Evolutionary conservation across 2,888 invertebrate species (phyloP).

Genomic region (Pollenia labialis): DNA sequence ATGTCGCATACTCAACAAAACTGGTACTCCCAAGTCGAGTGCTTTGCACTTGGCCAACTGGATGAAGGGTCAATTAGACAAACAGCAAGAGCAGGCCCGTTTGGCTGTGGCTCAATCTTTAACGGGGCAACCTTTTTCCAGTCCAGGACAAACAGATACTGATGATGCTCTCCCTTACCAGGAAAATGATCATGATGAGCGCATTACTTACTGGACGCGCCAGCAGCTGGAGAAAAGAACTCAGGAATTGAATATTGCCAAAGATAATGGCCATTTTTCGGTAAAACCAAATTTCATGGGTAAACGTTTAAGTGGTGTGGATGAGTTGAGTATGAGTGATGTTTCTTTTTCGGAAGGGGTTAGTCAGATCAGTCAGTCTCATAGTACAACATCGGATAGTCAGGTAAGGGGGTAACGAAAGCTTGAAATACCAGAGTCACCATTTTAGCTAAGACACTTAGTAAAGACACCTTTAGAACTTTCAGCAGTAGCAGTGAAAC

Average conservation of each 20-base stretch:
- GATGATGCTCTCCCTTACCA: constrained; percentile 3
- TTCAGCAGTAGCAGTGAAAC: too few species aligned
- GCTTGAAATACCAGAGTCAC: neutral
- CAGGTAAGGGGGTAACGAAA: constrained; percentile 85
- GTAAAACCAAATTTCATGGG: constrained; percentile 80
- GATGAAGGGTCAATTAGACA: constrained; percentile 91
- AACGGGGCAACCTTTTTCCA: neutral
- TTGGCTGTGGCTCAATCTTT: constrained; percentile 80
- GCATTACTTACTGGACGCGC: constrained; percentile 87
- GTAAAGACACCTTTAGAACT: neutral
- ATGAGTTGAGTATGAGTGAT: constrained; percentile 85
- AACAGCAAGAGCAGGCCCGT: constrained; percentile 85
- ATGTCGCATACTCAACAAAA: constrained; percentile 87
- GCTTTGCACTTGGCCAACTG: constrained; percentile 91
- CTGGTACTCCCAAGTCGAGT: constrained; percentile 88
- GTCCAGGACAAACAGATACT: neutral
- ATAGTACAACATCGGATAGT: constrained; percentile 91
- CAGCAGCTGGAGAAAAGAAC: constrained; percentile 90
- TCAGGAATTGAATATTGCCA: constrained; percentile 87
- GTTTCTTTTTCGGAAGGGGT: constrained; percentile 83
- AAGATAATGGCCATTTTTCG: constrained; percentile 82
- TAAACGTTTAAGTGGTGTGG: constrained; percentile 83
- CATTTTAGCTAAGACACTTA: neutral
- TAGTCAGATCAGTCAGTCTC: constrained; percentile 87
- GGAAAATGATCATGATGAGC: constrained; percentile 82